These are phyloP conservation scores for Cryptocephalus primarius DNA, from an alignment of 2,888 invertebrate species.

Conservation along the genomic window DNA sequence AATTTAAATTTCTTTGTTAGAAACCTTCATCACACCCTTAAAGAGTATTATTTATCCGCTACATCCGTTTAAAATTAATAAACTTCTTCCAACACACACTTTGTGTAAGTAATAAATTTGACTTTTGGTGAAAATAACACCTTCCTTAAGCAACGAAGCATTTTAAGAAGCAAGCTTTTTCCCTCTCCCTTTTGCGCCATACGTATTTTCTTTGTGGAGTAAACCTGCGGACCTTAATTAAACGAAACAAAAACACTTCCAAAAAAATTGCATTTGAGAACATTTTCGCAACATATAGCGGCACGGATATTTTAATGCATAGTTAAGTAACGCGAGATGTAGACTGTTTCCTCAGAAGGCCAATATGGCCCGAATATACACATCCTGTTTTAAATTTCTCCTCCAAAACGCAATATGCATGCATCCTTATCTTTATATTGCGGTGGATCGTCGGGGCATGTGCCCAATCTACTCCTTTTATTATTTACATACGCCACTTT, in stretches of 20 bases:
- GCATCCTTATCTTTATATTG: constrained; percentile 17
- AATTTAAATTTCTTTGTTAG: no score
- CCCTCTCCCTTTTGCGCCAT: neutral
- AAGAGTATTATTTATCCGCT: no score
- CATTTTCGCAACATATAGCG: constrained; percentile 6
- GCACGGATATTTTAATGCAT: constrained; percentile 29
- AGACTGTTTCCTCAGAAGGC: constrained; percentile 24
- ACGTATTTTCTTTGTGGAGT: neutral
- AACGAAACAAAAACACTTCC: constrained; percentile 7
- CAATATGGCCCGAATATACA: constrained; percentile 24
- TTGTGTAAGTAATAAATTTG: no score
- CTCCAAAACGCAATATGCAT: constrained; percentile 20
- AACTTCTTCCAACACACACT: no score
- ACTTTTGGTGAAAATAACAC: no score
- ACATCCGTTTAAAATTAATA: no score
- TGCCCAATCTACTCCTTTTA: constrained; percentile 11
- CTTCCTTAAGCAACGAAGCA: no score
- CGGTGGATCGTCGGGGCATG: constrained; percentile 14
- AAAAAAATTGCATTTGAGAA: constrained; percentile 16
- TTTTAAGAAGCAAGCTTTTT: neutral
- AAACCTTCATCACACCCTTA: no score
- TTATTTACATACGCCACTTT: constrained; percentile 15
- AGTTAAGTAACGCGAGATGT: constrained; percentile 27
- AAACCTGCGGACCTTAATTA: constrained; percentile 5
- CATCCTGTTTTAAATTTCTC: constrained; percentile 20